These are phyloP conservation scores for Paratilapia polleni DNA, from an alignment of 2,113 vertebrate species.

Conservation along the genomic window DNA sequence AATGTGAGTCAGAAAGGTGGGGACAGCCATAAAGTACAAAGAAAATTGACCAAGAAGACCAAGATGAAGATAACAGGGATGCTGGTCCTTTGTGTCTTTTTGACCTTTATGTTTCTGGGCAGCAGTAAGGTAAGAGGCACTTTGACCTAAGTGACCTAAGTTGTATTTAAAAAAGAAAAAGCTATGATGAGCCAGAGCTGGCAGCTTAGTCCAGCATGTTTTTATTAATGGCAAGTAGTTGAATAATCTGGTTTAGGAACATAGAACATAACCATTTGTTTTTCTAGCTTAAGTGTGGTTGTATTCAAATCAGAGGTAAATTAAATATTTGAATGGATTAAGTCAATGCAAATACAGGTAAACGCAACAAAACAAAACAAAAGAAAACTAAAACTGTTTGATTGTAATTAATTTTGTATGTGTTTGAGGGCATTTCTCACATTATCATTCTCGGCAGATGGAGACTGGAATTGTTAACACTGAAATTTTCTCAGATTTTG, in stretches of 20 bases:
- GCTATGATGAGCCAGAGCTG: neutral
- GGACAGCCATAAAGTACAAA: neutral
- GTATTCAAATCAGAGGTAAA: conserved; percentile 29
- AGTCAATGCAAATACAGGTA: conserved; percentile 11
- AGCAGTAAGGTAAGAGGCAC: conserved; percentile 50
- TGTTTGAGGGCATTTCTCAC: no score
- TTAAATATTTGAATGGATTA: conserved; percentile 16
- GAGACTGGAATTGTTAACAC: no score
- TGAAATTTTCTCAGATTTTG: neutral
- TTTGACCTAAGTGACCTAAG: neutral
- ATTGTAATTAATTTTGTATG: neutral
- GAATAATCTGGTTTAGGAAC: neutral
- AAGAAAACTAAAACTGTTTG: neutral
- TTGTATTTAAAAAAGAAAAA: neutral
- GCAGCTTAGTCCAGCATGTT: neutral
- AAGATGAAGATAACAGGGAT: conserved; percentile 38
- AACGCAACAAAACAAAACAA: neutral
- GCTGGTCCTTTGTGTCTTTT: conserved; percentile 26
- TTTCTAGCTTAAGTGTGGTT: neutral
- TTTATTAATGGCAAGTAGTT: neutral
- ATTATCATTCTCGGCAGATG: no score
- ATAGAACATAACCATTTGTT: neutral
- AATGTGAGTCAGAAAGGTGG: conserved; percentile 21
- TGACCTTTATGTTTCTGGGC: conserved; percentile 18
- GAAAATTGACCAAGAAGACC: neutral